Base-by-base conservation (phyloP, 2,888 invertebrate genomes). In the Fabriciana adippe region DNA sequence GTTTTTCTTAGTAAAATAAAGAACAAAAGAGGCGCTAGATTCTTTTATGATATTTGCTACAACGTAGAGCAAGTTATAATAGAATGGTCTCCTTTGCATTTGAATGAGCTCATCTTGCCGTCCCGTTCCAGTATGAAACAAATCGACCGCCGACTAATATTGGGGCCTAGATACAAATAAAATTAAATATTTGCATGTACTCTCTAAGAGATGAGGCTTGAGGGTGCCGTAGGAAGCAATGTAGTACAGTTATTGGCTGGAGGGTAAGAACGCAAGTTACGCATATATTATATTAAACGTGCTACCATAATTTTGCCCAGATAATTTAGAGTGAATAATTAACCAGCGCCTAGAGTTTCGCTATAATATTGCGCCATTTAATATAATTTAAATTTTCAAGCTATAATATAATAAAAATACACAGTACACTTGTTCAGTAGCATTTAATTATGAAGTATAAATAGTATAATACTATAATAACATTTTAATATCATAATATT, bases 41-140 rank as follows among this genome's bases (percentile, higher is more conserved):
- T 70, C 55, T 69, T 71, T 73, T 71, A 71, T 69, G 66, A 64
- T 69, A 69, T 71, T 70, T 69, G 59, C 69, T 64, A 61, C 64
- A 63, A 59, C 54, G 68, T 31, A 64, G 73, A 66, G 48, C 64
- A 72, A 68, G 66, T 73, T 71, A 69, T 71, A 73, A 73, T 69
- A 60, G 71, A 72, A 72, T 56, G 71, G 53, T 68, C 71, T 68
- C 64, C 63, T 71, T 72, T 73, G 73, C 73, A 73, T 73, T 68
- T 66, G 69, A 73, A 72, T 66, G 68, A 71, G 68, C 68, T 63
- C 65, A 72, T 73, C 69, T 67, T 57, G 64, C 57, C 57, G 60
- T 63, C 65, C 51, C 21, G 66, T 70, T 60, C 68, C 48, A 67
- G 62, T 51, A 66, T 56, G 53, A 64, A 53, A 50, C 57, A 41